These are phyloP conservation scores for Pipistrellus pipistrellus DNA, from an alignment of 2,797 vertebrate genomes.

Conservation along the genomic window DNA sequence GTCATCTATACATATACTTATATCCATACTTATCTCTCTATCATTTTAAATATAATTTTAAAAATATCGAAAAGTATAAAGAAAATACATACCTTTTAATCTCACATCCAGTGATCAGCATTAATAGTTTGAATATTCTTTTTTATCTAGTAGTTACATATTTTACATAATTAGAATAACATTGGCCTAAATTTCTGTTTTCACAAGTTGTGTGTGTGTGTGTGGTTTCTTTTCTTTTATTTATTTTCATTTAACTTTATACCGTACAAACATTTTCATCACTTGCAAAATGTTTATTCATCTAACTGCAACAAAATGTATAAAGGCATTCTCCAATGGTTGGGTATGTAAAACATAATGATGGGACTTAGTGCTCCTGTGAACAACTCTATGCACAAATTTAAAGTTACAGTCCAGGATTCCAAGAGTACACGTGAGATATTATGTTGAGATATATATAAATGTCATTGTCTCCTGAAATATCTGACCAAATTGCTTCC, in stretches of 20 bases:
- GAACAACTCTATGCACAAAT: accelerated
- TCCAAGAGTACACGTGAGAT: accelerated
- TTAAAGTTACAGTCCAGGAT: no score
- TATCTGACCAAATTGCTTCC: no score
- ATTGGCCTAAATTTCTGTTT: not conserved
- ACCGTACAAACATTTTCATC: not conserved
- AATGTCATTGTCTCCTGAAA: accelerated
- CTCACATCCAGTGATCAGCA: not conserved
- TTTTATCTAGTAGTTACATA: not conserved
- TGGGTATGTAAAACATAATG: accelerated
- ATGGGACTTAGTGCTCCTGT: accelerated
- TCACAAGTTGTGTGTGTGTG: no score
- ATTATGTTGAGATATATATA: not conserved
- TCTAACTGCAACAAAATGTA: not conserved
- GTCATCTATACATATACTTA: not conserved
- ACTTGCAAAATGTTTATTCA: not conserved
- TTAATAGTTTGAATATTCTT: not conserved
- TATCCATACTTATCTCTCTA: accelerated
- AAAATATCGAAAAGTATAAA: not conserved
- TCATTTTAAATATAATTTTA: not conserved
- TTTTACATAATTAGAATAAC: not conserved
- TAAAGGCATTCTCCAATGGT: accelerated
- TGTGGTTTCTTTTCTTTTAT: not conserved
- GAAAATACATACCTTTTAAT: not conserved
- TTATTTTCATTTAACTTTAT: not conserved